Conservation (phyloP, 2,113 vertebrate genomes). For the Sterrhoptilus dennistouni region DNA sequence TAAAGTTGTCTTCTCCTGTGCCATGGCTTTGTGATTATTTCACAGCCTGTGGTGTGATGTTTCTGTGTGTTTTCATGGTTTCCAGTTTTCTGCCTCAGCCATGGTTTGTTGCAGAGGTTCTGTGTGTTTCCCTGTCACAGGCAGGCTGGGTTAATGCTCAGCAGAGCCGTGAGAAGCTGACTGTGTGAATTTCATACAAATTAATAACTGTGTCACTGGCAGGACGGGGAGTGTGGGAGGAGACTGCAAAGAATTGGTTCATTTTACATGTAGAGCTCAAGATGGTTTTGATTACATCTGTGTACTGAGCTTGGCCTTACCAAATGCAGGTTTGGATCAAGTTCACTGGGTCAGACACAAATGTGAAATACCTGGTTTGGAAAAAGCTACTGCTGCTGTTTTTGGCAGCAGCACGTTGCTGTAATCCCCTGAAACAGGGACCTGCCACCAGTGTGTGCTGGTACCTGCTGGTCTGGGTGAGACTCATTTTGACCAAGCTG, state of each 20-base stretch:
- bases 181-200: background rate
- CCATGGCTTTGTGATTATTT: background rate
- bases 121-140: background rate
- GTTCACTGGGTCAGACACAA: background rate
- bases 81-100: background rate
- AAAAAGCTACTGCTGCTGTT: fast-evolving
- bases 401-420: background rate
- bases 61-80: background rate
- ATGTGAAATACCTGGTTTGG: background rate
- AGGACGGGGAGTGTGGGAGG: background rate
- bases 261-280: background rate
- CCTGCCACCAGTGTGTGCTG: fast-evolving
- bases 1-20: fast-evolving
- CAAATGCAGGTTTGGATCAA: background rate
- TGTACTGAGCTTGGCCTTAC: background rate
- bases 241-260: background rate
- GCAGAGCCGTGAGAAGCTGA: background rate
- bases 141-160: background rate
- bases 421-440: no score
- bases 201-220: background rate
- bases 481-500: background rate
- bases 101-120: background rate
- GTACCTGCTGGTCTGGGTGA: background rate
- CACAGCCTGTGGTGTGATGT: background rate
- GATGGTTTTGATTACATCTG: background rate